phyloP scores from a whole-genome alignment of 30 jellyfish, hydroid and myxozoan species.

The Catostylus mosaicus region DNA sequence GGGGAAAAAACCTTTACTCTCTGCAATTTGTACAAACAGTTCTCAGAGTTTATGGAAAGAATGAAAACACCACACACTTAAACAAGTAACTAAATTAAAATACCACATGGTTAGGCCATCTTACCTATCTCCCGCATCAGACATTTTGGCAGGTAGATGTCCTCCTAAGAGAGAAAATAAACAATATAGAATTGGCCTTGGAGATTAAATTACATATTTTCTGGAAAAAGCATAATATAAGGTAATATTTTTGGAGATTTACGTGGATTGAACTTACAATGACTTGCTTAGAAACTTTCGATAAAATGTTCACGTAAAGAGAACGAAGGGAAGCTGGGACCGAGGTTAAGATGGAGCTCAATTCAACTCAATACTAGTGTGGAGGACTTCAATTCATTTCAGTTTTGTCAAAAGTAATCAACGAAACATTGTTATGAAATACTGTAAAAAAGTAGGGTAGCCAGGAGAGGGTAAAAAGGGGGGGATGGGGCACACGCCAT shows the following conservation, averaged over 20 bases:
- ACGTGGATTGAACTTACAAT: constrained; percentile 16
- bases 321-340: constrained; percentile 22
- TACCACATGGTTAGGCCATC: constrained; percentile 55
- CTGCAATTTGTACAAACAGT: too few relatives aligned
- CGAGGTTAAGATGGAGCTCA: neutral
- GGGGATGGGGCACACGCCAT: too few relatives aligned
- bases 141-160: constrained; percentile 92
- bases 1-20: too few relatives aligned
- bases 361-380: neutral
- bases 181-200: neutral
- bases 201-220: too few relatives aligned
- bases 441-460: too few relatives aligned
- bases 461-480: too few relatives aligned
- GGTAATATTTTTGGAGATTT: neutral
- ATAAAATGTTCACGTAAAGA: constrained; percentile 9
- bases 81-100: neutral
- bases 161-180: constrained; percentile 71
- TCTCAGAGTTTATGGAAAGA: too few relatives aligned
- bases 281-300: neutral
- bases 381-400: neutral
- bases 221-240: neutral
- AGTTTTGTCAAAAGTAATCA: too few relatives aligned
- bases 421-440: too few relatives aligned
- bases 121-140: constrained; percentile 98
- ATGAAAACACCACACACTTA: too few relatives aligned